Base-by-base conservation (phyloP, 2,113 vertebrate genomes). In the Lipophrys pholis region DNA sequence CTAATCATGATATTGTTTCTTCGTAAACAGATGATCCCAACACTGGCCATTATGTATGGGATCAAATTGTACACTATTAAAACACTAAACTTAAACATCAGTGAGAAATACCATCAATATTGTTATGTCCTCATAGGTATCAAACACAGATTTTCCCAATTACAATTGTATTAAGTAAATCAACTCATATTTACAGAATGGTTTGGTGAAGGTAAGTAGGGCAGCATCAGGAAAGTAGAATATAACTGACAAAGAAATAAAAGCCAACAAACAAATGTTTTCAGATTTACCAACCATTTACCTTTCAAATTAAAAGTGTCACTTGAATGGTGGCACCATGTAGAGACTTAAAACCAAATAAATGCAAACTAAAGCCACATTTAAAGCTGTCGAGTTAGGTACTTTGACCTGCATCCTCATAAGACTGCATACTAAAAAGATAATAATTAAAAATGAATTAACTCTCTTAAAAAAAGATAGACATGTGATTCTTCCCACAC, bases 221-320 rank as follows among this genome's bases (percentile, higher is more conserved):
- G 17, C 38, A 52, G 51, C 12, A 35, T 65, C 48, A 41, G 21
- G 38, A 42, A 40, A 42, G 38, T 16, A 42, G 62, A 11, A 52
- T n/a, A 52, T 42, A 51, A 16, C 17, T 53, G 39, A 43, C 45
- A 7, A 15, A 0, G 14, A 48, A 7, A n/a, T 54, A 54, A 30
- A 16, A n/a, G 2, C 39, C 1, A 16, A 51, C 16, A 51, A 11
- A 17, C 7, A 14, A 21, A 17, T 36, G 30, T 54, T 3, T 36
- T 43, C 53, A 45, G n/a, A 43, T 15, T 43, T 66, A 35, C 40
- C 30, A 48, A 14, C 21, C 21, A 15, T 54, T 66, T 65, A 65
- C 49, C 49, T 30, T 14, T 66, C 9, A 66, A 39, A 43, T 66
- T 66, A 66, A 40, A 51, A 66, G 11, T 39, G 38, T 39, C 14